Base-by-base conservation (phyloP, 2,797 vertebrate species). In the Acropternis orthonyx region DNA sequence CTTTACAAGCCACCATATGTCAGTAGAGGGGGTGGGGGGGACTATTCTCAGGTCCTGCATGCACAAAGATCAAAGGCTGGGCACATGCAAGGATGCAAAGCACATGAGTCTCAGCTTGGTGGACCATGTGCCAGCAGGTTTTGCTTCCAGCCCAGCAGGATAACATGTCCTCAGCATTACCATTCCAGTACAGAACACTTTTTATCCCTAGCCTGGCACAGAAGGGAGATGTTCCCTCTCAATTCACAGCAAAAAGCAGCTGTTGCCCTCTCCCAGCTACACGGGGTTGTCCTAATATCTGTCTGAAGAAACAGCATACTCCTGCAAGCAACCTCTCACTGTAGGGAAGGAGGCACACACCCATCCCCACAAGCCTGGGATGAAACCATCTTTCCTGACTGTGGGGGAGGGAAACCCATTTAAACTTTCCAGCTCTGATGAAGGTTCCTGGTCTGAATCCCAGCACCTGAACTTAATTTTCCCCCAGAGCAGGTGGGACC, bases 401-500 rank as follows among this genome's bases (percentile, higher is more conserved):
- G 68, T 66, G 36, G 49, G 49, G 2, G 1, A 37, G 83, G 49
- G 30, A 65, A 89, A 68, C 36, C 18, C 1, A 0, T 48, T 65
- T 68, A 90, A 84, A 72, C 39, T 41, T 76, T 58, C 69, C 82
- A 91, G 76, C 54, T 84, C 58, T 94, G 85, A 86, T 0, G 14
- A 78, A 87, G 46, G 30, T 75, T 67, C 11, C 30, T 93, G 54
- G 79, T 76, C 80, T 58, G 62, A 85, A 55, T 78, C 88, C 54
- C 69, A 94, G 73, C 73, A 93, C 28, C 69, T 88, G 83, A 79
- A 49, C 26, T 86, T 90, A 46, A 88, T 94, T 88, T 95, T 92
- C 28, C 13, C 54, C 16, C 62, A 59, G 62, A 34, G n/a, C 24
- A 58, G 13, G 30, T 73, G 62, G 58, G 24, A 27, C 46, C 46